A percentile compares a stretch with the other conserved stretches of the same genome.
Conservation (phyloP, 2,113 vertebrate genomes). For the Cephalopterus ornatus region DNA sequence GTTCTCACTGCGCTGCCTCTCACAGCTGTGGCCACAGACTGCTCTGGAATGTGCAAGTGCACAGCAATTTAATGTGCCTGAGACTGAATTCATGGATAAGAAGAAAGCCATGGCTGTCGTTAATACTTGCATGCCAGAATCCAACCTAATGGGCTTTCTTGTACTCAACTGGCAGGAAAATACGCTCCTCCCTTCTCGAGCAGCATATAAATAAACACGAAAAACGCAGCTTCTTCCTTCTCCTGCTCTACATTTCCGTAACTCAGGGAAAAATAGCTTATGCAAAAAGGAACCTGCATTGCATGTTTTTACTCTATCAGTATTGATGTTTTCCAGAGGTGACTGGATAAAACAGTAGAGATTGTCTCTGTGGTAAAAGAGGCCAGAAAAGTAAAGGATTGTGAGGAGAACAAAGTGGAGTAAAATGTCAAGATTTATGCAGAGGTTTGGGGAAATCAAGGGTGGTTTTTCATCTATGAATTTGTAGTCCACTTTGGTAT, state of each 20-base stretch:
- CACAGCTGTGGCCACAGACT: background rate
- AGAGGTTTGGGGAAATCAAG: background rate
- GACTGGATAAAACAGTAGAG: background rate
- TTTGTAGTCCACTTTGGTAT: background rate
- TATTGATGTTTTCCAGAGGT: background rate
- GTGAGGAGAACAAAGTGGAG: background rate
- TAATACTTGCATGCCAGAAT: background rate
- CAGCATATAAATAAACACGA: background rate
- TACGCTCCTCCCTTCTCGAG: background rate
- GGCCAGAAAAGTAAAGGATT: background rate
- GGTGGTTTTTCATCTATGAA: background rate
- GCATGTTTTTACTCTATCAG: background rate
- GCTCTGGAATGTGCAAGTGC: background rate
- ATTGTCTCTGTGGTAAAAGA: background rate
- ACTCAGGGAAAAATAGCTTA: background rate
- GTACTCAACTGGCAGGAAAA: background rate
- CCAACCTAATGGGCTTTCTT: background rate
- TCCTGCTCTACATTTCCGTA: background rate
- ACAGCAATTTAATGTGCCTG: background rate
- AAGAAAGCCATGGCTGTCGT: background rate
- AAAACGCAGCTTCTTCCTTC: background rate
- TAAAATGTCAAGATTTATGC: background rate
- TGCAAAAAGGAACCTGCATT: background rate
- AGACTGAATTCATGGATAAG: background rate
- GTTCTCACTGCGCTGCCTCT: background rate